Evolutionary conservation across 2,113 vertebrate genomes (phyloP).

Genomic region (Oostethus manadensis): DNA sequence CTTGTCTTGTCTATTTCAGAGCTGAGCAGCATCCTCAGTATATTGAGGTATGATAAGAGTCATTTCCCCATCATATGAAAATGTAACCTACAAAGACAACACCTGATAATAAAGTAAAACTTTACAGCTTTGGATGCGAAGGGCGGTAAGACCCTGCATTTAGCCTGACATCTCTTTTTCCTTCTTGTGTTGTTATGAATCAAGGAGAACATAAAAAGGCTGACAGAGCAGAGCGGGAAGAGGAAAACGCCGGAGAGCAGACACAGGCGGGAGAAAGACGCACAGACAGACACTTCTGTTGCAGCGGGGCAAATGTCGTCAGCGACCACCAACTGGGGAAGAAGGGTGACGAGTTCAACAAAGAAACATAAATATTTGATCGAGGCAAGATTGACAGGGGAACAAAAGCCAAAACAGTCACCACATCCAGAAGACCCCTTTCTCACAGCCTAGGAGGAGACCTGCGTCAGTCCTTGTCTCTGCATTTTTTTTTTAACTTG

Average conservation of each 20-base stretch:
- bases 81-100: no score
- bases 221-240: conserved; percentile 47
- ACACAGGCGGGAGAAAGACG: conserved; percentile 15
- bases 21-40: no score
- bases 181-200: conserved; percentile 43
- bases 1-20: no score
- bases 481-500: not conserved
- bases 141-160: conserved; percentile 27
- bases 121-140: conserved; percentile 21
- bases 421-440: conserved; percentile 30
- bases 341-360: conserved; percentile 65
- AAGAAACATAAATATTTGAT: conserved; percentile 74
- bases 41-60: no score
- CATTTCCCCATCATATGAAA: not conserved
- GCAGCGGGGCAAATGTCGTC: conserved; percentile 46
- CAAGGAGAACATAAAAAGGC: conserved; percentile 53
- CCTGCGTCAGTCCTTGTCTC: conserved; percentile 2
- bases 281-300: conserved; percentile 7
- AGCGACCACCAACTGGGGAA: conserved; percentile 50
- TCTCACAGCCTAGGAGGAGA: conserved; percentile 40
- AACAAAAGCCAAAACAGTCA: conserved; percentile 61
- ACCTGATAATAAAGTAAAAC: not conserved
- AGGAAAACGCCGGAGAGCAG: conserved; percentile 41
- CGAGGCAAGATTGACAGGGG: conserved; percentile 65
- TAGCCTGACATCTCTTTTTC: conserved; percentile 12